Base-by-base conservation (phyloP, 2,113 vertebrate species). In the Solea solea region DNA sequence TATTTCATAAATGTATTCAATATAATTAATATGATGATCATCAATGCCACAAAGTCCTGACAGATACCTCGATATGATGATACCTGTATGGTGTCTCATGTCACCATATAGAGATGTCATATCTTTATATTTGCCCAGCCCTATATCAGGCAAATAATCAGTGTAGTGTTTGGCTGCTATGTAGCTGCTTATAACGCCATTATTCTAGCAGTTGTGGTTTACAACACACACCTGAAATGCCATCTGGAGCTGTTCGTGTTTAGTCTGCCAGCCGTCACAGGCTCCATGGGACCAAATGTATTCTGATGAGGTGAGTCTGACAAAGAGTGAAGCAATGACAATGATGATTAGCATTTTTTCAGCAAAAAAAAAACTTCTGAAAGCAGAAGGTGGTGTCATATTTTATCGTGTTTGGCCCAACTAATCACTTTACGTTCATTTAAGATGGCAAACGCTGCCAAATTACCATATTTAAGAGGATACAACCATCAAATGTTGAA, bases 151-250 rank as follows among this genome's bases (percentile, higher is more conserved):
- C 28, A 60, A 64, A 41, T 16, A 39, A 44, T 14, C 16, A 40
- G 21, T 45, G 9, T 15, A 9, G n/a, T 45, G 48, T 65, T 53
- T 40, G 44, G 34, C 34, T 34, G 34, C 34, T 15, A 58, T 10
- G 55, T 13, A 11, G 1, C 6, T 54, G 50, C 15, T 34, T 44
- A 62, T 12, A 52, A 45, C 27, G 54, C 28, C n/a, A 41, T 25
- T 50, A 59, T 11, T 39, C 13, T 58, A 57, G 13, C 16, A 41
- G 46, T 40, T 64, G 12, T 5, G 41, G 58, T 69, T 70, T 76
- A 58, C 12, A 59, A 71, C 34, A 58, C 62, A 61, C 45, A 53
- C 28, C 54, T 59, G 63, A 59, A 80, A 66, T 25, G 50, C 9
- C n/a, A 44, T 54, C 21, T 62, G 1, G 46, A 46, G 45, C 55